These are phyloP conservation scores for Formica exsecta DNA, from an alignment of 1,140 invertebrate species.

Conservation along the genomic window DNA sequence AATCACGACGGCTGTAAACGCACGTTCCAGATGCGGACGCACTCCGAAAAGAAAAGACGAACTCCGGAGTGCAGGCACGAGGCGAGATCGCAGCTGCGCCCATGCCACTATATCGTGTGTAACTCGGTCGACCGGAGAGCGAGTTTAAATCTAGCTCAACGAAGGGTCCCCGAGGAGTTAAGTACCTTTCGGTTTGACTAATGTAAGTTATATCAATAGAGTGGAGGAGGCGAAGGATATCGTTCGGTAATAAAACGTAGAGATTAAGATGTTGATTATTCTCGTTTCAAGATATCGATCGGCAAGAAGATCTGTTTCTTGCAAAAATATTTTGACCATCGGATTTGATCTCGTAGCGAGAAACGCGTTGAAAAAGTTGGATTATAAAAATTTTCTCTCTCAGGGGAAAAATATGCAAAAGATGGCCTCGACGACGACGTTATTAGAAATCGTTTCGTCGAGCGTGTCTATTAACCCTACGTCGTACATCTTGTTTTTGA, in stretches of 20 bases:
- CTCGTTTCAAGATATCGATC: background rate
- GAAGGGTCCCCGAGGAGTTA: slow-evolving; percentile 18
- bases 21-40: slow-evolving; percentile 32
- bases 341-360: background rate
- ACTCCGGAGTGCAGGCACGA: background rate
- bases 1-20: slow-evolving; percentile 8
- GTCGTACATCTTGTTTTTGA: slow-evolving; percentile 49
- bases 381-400: background rate
- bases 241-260: background rate
- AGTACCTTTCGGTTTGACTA: slow-evolving; percentile 14
- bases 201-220: slow-evolving; percentile 4
- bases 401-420: background rate
- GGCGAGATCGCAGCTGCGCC: slow-evolving; percentile 23
- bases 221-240: background rate
- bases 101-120: slow-evolving; percentile 20
- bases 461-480: slow-evolving; percentile 21
- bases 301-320: background rate
- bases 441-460: slow-evolving; percentile 21
- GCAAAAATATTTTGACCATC: slow-evolving; percentile 9
- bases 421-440: background rate
- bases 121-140: slow-evolving; percentile 32
- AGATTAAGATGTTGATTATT: background rate
- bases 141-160: slow-evolving; percentile 49
- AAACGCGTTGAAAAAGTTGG: background rate
- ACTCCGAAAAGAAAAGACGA: slow-evolving; percentile 44